Base-by-base conservation (phyloP, 2,888 invertebrate genomes). In the Synergus japonicus region DNA sequence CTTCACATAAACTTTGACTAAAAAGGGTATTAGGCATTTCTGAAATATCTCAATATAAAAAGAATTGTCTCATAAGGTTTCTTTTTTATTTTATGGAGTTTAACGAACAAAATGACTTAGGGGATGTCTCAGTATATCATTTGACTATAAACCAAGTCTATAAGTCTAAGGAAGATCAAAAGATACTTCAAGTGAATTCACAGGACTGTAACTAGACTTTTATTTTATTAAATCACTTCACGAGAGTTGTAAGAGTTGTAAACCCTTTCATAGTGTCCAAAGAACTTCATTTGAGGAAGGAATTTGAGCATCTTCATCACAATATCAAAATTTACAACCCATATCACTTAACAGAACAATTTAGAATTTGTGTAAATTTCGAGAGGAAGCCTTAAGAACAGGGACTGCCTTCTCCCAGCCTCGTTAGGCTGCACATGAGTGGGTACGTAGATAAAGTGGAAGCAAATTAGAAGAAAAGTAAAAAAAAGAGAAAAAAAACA, bases 351-450 rank as follows among this genome's bases (percentile, higher is more conserved):
- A 65, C 3, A 65, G 13, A 37, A 41, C 8, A 65, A 65, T 41
- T 65, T 13, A 41, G 1, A 65, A 65, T 41, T 65, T 13, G 41
- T 65, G 41, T 22, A 49, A 69, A 69, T 49, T 69, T 46, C 7
- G 8, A 46, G 46, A 12, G 18, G 18, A 66, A 66, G 12, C n/a
- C 15, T 10, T 66, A 66, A 22, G 41, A 44, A 13, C 8, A 79
- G 58, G n/a, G 58, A 66, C 44, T 18, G 29, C 13, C 29, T 49
- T 60, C 66, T 77, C 29, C 63, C 49, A 67, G 43, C 60, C 44
- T 77, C 58, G 77, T 65, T 65, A 65, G 77, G 44, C n/a, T 29
- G 12, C 60, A 73, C 78, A 46, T 29, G 69, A 67, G 69, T 43
- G 54, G 73, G 60, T 69, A 54, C 22, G 69, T 29, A 54, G 65